phyloP scores from a whole-genome alignment of 2,888 invertebrate genomes.

The Meganola albula region DNA sequence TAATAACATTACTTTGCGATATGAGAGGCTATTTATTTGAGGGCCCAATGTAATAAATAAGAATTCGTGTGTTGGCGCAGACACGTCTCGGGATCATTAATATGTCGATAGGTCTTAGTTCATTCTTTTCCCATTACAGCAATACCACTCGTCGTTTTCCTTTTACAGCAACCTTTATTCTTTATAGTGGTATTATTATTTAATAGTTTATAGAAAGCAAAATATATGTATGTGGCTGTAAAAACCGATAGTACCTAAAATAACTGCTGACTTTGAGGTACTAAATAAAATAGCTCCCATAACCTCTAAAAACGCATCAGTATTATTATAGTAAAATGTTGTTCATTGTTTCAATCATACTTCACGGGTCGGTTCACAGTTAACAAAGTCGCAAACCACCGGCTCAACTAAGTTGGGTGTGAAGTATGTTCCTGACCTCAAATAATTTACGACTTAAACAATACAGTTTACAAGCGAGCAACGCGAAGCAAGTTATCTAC shows the following conservation, averaged over 20 bases:
- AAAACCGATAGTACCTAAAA: too few relatives aligned
- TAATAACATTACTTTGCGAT: slow-evolving; percentile 74
- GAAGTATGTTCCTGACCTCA: slow-evolving; percentile 56
- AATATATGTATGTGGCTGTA: too few relatives aligned
- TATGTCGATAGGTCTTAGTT: slow-evolving; percentile 56
- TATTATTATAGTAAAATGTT: slow-evolving; percentile 30
- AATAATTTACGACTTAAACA: slow-evolving; percentile 65
- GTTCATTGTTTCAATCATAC: slow-evolving; percentile 45
- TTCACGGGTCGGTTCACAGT: slow-evolving; percentile 42
- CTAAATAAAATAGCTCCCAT: slow-evolving; percentile 10
- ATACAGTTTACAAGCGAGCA: slow-evolving; percentile 48
- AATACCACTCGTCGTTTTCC: slow-evolving; percentile 10
- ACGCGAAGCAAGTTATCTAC: slow-evolving; percentile 50
- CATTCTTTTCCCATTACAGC: slow-evolving; percentile 57
- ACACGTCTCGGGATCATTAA: slow-evolving; percentile 64
- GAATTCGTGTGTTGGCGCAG: slow-evolving; percentile 63
- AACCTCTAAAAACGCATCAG: slow-evolving; percentile 8
- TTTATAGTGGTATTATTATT: too few relatives aligned
- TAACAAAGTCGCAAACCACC: slow-evolving; percentile 58
- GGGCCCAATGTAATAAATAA: slow-evolving; percentile 69
- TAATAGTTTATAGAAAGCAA: too few relatives aligned
- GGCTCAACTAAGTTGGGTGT: slow-evolving; percentile 46
- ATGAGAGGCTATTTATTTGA: slow-evolving; percentile 73
- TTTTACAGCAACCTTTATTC: too few relatives aligned
- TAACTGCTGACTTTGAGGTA: too few relatives aligned